Base-by-base conservation (phyloP, 2,888 invertebrate species). In the Cylindroiulus punctatus region DNA sequence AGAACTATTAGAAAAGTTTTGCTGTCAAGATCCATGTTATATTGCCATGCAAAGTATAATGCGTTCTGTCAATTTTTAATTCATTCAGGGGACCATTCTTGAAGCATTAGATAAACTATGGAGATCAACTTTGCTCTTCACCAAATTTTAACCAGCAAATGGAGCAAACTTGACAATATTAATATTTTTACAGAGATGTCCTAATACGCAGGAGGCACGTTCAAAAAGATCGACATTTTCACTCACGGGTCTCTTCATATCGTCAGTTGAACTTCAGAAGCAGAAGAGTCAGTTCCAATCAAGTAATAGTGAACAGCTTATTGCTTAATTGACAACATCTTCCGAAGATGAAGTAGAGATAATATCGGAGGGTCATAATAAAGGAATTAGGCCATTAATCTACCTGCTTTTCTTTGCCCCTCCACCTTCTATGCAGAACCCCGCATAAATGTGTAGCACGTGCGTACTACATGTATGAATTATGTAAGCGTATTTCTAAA, bases 271-370 rank as follows among this genome's bases (percentile, higher is more conserved):
- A 26, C 65, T 57, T 4, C 19, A 22, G 22, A 57, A 57, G 22
- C n/a, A n/a, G n/a, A n/a, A n/a, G n/a, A n/a, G n/a, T n/a, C 12
- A 65, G 26, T 65, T 12, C 26, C 17, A 42, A 87, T 88, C 88
- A 88, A 90, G 2, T 22, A 22, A 65, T 12, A 47, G 47, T 12
- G 17, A 57, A n/a, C 12, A 26, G 10, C 26, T 7, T 7, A 57
- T 8, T 1, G 19, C 26, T 26, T 65, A 65, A 65, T 65, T 65
- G 22, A 65, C 12, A 12, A 26, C 65, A 47, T 47, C 17, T 12
- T 47, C 47, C 47, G 3, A 47, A 47, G 17, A 26, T 65, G 8
- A 65, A 7, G 1, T 65, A 26, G 65, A 65, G 1, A n/a, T 52
- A 52, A 52, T 52, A 52, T 52, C 52, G n/a, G 19, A n/a, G 3